These are phyloP conservation scores for Eremobia ochroleuca DNA, from an alignment of 2,888 invertebrate genomes.

Conservation along the genomic window DNA sequence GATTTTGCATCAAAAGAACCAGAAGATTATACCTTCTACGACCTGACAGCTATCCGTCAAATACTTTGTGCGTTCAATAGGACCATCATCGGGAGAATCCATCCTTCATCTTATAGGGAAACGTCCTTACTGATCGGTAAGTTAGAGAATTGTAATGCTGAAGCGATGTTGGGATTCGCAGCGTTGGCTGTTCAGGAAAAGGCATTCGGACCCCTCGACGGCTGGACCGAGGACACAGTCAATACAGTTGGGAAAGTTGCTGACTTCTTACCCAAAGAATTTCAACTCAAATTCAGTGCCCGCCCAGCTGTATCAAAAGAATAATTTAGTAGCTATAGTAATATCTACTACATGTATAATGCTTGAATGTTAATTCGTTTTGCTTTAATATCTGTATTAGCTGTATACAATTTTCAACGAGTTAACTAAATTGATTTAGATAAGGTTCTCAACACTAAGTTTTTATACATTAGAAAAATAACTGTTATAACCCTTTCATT, in stretches of 20 bases:
- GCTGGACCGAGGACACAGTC: slow-evolving; percentile 83
- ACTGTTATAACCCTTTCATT: no score
- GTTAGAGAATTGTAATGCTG: slow-evolving; percentile 84
- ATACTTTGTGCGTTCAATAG: slow-evolving; percentile 91
- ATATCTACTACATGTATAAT: neutral
- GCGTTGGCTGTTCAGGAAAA: slow-evolving; percentile 81
- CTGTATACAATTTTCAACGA: slow-evolving; percentile 10
- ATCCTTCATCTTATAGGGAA: slow-evolving; percentile 89
- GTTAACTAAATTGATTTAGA: slow-evolving; percentile 37
- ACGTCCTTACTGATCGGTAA: slow-evolving; percentile 86
- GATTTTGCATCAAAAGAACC: slow-evolving; percentile 90
- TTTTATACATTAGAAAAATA: no score
- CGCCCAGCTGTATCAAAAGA: neutral
- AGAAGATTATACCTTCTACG: slow-evolving; percentile 90
- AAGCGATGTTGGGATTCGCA: slow-evolving; percentile 87
- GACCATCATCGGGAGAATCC: slow-evolving; percentile 89
- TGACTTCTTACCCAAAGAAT: slow-evolving; percentile 75
- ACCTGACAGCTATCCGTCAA: slow-evolving; percentile 89
- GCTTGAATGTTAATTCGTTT: slow-evolving; percentile 21
- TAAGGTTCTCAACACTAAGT: slow-evolving; percentile 18
- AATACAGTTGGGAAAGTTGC: slow-evolving; percentile 84
- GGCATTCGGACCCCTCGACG: slow-evolving; percentile 85
- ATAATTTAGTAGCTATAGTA: neutral
- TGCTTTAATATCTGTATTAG: neutral
- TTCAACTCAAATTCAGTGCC: slow-evolving; percentile 28